Conservation (phyloP, 2,113 vertebrate genomes). For the Origma solitaria region DNA sequence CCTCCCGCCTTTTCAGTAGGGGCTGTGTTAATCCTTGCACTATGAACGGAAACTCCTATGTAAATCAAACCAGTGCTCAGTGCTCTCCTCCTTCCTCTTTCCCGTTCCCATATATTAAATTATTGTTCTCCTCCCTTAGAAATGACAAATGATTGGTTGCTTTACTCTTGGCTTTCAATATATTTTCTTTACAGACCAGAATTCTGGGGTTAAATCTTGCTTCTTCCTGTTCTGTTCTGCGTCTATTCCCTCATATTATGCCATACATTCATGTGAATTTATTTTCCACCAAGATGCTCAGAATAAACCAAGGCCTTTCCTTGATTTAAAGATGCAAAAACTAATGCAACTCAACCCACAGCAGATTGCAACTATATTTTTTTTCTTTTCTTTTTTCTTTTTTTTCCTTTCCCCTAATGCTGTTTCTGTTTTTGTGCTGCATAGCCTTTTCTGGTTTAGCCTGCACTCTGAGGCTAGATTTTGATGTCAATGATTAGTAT, state of each 20-base stretch:
- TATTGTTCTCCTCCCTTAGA: conserved; percentile 66
- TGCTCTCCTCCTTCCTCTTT: conserved; percentile 53
- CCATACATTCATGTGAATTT: background rate
- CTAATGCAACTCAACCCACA: background rate
- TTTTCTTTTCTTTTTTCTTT: background rate
- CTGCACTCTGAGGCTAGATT: conserved; percentile 44
- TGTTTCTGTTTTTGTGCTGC: background rate
- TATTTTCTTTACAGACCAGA: background rate
- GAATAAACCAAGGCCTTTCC: conserved; percentile 11
- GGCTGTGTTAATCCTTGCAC: conserved; percentile 52
- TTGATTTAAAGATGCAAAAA: conserved; percentile 20
- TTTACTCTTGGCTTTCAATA: conserved; percentile 34
- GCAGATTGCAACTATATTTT: background rate
- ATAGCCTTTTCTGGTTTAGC: conserved; percentile 31
- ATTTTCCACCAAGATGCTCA: background rate
- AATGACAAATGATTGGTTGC: conserved; percentile 57
- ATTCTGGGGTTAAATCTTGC: conserved; percentile 58
- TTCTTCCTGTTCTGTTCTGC: conserved; percentile 58
- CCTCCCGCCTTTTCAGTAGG: conserved; percentile 38
- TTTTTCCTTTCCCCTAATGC: background rate
- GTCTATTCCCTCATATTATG: background rate
- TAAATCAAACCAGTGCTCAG: conserved; percentile 66
- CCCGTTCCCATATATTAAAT: conserved; percentile 56
- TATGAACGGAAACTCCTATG: conserved; percentile 64
- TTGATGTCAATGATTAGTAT: conserved; percentile 66